A percentile compares a stretch with the other conserved stretches of the same genome.
phyloP scores from a whole-genome alignment of 2,113 vertebrate genomes.

The Sciurus niger region DNA sequence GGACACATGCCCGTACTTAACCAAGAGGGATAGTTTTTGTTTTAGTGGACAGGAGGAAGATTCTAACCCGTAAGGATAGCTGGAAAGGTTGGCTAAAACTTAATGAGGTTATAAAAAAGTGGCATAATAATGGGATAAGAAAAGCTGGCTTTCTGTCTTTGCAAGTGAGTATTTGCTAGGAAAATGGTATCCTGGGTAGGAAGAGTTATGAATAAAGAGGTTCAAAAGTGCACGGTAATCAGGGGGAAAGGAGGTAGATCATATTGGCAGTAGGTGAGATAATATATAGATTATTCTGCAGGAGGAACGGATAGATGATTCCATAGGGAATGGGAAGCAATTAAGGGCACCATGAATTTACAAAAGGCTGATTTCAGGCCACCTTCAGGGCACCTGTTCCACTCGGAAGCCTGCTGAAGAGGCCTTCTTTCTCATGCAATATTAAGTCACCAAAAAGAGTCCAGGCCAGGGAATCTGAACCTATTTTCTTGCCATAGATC shows the following conservation, averaged over 20 bases:
- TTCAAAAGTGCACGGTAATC: neutral
- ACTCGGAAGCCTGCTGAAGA: neutral
- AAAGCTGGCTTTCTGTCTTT: neutral
- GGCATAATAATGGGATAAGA: neutral
- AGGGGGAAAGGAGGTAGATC: neutral
- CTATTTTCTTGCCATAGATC: neutral
- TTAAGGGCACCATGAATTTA: neutral
- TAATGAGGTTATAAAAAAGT: constrained; percentile 12
- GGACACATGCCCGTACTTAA: neutral
- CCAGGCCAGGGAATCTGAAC: neutral
- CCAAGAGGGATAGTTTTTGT: neutral
- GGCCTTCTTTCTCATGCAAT: neutral
- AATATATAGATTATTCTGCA: neutral
- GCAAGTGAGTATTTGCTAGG: neutral
- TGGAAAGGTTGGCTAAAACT: neutral
- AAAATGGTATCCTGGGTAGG: neutral
- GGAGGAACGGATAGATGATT: neutral
- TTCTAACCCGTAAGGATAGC: neutral
- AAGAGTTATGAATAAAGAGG: neutral
- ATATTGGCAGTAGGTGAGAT: neutral
- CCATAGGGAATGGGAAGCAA: neutral
- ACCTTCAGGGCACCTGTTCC: neutral
- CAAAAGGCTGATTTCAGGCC: neutral
- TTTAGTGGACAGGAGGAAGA: neutral
- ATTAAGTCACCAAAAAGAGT: neutral